Evolutionary conservation across 2,113 vertebrate species (phyloP).

Genomic region (Hippocampus mohnikei): DNA sequence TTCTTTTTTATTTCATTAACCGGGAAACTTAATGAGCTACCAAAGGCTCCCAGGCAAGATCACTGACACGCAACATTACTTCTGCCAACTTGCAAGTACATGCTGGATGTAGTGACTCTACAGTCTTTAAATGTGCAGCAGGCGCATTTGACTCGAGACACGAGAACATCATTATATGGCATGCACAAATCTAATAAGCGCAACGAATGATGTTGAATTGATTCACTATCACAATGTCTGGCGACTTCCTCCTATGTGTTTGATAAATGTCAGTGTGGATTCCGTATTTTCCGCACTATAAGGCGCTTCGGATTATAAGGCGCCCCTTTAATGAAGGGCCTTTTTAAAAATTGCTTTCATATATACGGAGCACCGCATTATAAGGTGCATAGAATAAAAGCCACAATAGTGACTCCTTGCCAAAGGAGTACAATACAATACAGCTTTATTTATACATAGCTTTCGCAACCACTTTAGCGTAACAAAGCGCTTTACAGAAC

Average conservation of each 20-base stretch:
- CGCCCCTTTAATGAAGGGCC: too few relatives aligned
- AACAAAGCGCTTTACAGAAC: too few relatives aligned
- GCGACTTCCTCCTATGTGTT: not conserved
- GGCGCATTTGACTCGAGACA: not conserved
- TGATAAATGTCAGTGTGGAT: not conserved
- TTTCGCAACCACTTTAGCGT: too few relatives aligned
- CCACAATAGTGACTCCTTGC: too few relatives aligned
- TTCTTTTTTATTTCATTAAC: constrained; percentile 61
- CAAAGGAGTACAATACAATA: too few relatives aligned
- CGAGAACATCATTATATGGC: not conserved
- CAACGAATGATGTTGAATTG: not conserved
- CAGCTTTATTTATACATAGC: too few relatives aligned
- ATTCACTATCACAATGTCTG: too few relatives aligned
- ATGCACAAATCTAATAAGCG: not conserved
- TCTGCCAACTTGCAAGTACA: constrained; percentile 8
- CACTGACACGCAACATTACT: constrained; percentile 13
- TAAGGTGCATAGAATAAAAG: too few relatives aligned
- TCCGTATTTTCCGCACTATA: not conserved
- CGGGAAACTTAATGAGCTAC: constrained; percentile 54
- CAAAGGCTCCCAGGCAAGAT: constrained; percentile 39
- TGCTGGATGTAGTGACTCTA: not conserved
- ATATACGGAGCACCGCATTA: too few relatives aligned
- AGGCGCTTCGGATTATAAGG: too few relatives aligned
- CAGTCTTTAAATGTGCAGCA: too few relatives aligned
- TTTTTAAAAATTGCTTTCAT: too few relatives aligned